These are phyloP conservation scores for Araneus ventricosus DNA, from an alignment of 1,140 invertebrate species.

Conservation along the genomic window DNA sequence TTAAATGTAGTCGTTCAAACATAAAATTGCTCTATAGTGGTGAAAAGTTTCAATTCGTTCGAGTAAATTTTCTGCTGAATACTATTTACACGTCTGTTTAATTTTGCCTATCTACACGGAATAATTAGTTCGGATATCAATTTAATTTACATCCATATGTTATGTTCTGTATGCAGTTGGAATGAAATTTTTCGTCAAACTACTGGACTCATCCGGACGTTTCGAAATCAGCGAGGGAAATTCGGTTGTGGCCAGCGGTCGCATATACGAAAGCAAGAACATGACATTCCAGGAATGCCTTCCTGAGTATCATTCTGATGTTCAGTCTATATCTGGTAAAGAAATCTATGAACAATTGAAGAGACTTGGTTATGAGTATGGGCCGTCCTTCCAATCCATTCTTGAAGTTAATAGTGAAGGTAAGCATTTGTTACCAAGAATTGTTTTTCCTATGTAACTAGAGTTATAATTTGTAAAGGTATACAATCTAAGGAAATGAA, in stretches of 20 bases:
- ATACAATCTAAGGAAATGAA: too few species aligned
- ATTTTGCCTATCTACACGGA: too few species aligned
- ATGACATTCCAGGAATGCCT: not conserved
- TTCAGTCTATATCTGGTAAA: not conserved
- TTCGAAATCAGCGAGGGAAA: conserved; percentile 53
- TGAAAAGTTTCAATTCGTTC: not conserved
- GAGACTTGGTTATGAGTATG: conserved; percentile 83
- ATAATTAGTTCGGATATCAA: too few species aligned
- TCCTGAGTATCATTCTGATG: not conserved
- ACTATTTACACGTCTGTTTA: not conserved
- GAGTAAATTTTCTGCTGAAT: not conserved
- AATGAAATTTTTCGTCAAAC: not conserved
- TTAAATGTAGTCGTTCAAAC: too few species aligned
- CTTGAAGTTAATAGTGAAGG: conserved; percentile 64
- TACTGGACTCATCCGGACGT: not conserved
- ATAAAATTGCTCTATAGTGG: too few species aligned
- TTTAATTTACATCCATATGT: too few species aligned
- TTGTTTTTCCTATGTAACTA: too few species aligned
- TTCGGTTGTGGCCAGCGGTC: conserved; percentile 17
- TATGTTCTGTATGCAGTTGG: not conserved
- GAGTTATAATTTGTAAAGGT: too few species aligned
- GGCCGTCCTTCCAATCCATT: conserved; percentile 82
- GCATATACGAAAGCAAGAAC: not conserved
- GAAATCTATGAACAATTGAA: conserved; percentile 83
- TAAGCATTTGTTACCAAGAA: too few species aligned